Percentiles rank a stretch among this genome's conserved stretches.
These are phyloP conservation scores for Drosophila grimshawi DNA, from an alignment of 1,140 invertebrate species.

Conservation along the genomic window DNA sequence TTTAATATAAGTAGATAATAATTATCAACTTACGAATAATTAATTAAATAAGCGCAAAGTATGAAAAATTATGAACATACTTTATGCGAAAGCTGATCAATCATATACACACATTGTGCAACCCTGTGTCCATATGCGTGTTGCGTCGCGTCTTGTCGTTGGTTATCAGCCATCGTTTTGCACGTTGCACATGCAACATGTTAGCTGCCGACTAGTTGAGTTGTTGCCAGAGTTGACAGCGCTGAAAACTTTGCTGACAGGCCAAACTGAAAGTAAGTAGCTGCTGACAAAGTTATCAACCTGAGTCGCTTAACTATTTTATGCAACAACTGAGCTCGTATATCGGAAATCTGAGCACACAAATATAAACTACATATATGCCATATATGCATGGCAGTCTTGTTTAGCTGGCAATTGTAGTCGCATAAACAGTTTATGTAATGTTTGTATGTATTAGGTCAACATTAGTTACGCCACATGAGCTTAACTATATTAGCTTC, in stretches of 20 bases:
- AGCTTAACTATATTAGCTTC: background rate
- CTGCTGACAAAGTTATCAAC: conserved; percentile 41
- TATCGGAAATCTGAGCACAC: no score
- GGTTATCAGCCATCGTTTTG: conserved; percentile 41
- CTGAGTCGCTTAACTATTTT: background rate
- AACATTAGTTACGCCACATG: background rate
- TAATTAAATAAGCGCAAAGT: no score
- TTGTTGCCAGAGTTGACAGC: conserved; percentile 70
- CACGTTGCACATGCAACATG: conserved; percentile 57
- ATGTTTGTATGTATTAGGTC: background rate
- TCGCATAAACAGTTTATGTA: background rate
- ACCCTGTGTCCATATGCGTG: conserved; percentile 38
- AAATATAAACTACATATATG: no score
- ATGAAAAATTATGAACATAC: no score
- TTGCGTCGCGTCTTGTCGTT: conserved; percentile 1
- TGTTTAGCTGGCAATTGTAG: no score
- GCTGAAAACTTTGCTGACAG: conserved; percentile 79
- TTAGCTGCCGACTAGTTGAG: conserved; percentile 59
- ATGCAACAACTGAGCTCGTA: no score
- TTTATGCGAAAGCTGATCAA: no score
- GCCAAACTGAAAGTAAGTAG: conserved; percentile 27
- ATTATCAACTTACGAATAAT: background rate
- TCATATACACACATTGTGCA: background rate
- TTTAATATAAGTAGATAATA: no score
- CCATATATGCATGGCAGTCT: no score